Evolutionary conservation across 1,140 invertebrate species (phyloP), one percentile per base, ranked within the genome.

Genomic region (Tetramorium parvispinum): DNA sequence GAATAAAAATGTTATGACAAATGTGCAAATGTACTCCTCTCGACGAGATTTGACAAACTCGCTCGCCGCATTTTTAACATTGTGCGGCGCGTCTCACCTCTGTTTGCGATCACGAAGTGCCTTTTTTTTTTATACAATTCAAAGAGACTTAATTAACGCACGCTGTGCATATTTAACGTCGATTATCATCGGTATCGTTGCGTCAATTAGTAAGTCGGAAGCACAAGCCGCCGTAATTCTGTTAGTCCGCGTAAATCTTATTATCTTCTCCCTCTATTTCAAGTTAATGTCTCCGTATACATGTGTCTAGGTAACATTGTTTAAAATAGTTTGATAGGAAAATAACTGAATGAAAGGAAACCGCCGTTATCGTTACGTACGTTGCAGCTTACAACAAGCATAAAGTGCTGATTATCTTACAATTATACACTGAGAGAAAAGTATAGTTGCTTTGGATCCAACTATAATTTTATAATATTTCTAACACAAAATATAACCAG

Each of bases 151-250:
- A 66, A 66, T 13, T n/a, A 66, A 10, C 4, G 43, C n/a, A 21
- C 3, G 40, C 10, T 11, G 27, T n/a, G 63, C 63, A 43, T 43
- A 66, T 66, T 88, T 86, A 75, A 51, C 57, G 59, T 57, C 59
- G 55, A 75, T 88, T 88, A 46, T 46, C 11, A 68, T 24, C 40
- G 57, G 49, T 66, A 70, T 81, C 59, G 53, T 57, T 37, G 87
- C 66, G 75, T 43, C 65, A 86, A 86, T 86, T 53, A 66, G 63
- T 51, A 75, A 87, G 73, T 82, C 81, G 71, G 75, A 85, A 85
- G 40, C 65, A 32, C 3, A 49, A 82, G 37, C 53, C 16, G 27
- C 16, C 76, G 51, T 61, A 71, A 32, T 51, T 32, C n/a, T 53
- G n/a, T 49, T 59, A 85, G 61, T 53, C 49, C 40, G 40, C 24